Percentiles rank a stretch among this genome's conserved stretches.
Conservation (phyloP, 1,140 invertebrate genomes). For the Oedothorax gibbosus region DNA sequence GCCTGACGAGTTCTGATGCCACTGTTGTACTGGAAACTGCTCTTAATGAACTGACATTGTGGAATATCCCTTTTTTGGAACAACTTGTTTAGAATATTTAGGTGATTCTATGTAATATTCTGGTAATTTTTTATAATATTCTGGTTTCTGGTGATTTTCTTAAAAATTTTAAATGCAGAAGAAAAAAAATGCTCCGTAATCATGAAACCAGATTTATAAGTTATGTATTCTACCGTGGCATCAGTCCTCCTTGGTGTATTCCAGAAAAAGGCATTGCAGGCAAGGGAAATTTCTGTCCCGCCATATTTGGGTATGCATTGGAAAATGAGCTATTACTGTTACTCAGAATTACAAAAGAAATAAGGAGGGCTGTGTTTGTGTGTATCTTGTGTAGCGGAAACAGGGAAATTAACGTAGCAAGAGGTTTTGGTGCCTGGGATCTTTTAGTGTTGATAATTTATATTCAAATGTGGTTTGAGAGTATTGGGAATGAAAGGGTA, state of each 20-base stretch:
- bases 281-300: neutral
- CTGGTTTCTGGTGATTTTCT: too few relatives aligned
- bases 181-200: too few relatives aligned
- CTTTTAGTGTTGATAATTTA: constrained; percentile 15
- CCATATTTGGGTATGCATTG: constrained; percentile 11
- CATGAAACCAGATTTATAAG: too few relatives aligned
- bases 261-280: neutral
- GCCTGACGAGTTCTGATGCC: too few relatives aligned
- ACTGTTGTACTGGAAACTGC: too few relatives aligned
- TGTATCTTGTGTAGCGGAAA: constrained; percentile 48
- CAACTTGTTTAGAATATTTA: too few relatives aligned
- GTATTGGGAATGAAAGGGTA: neutral
- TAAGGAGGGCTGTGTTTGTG: constrained; percentile 19
- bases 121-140: too few relatives aligned
- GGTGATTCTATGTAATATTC: too few relatives aligned
- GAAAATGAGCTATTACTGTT: constrained; percentile 58
- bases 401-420: constrained; percentile 49
- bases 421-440: constrained; percentile 49
- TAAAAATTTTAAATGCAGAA: too few relatives aligned
- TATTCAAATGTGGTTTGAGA: constrained; percentile 51
- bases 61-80: too few relatives aligned
- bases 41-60: too few relatives aligned
- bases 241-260: neutral
- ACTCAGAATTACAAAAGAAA: neutral
- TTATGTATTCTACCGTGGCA: too few relatives aligned